phyloP scores from a whole-genome alignment of 2,113 vertebrate species.

The Macquaria ambigua region DNA sequence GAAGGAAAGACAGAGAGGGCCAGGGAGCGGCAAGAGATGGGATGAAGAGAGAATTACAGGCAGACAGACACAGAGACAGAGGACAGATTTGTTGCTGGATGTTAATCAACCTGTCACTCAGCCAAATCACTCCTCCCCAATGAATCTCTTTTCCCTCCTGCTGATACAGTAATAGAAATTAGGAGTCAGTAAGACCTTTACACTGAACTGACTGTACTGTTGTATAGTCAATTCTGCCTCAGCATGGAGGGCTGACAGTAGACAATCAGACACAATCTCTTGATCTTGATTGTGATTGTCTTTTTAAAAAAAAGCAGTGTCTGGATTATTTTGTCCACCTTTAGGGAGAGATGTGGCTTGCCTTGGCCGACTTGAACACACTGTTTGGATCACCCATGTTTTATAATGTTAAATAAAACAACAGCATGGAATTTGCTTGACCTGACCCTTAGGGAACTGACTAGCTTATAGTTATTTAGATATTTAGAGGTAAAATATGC shows the following conservation, averaged over 20 bases:
- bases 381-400: not conserved
- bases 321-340: not conserved
- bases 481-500: not conserved
- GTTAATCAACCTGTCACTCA: slow-evolving; percentile 63
- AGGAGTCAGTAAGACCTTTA: slow-evolving; percentile 5
- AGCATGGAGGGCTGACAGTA: not conserved
- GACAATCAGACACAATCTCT: not conserved
- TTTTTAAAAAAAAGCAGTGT: not conserved
- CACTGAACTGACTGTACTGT: slow-evolving; percentile 8
- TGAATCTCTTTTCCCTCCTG: slow-evolving; percentile 30
- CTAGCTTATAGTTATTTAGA: not conserved
- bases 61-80: slow-evolving; percentile 44
- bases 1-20: slow-evolving; percentile 54
- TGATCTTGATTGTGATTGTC: not conserved
- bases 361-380: not conserved
- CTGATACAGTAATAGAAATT: slow-evolving; percentile 39
- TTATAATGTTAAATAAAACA: not conserved
- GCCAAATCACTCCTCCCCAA: slow-evolving; percentile 34
- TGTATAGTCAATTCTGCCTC: not conserved
- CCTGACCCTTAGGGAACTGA: not conserved
- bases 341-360: not conserved
- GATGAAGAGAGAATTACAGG: slow-evolving; percentile 61
- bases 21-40: slow-evolving; percentile 47
- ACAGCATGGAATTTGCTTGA: not conserved
- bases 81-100: slow-evolving; percentile 58